Evolutionary conservation across 2,113 vertebrate genomes (phyloP).

Genomic region (Leuciscus idus): DNA sequence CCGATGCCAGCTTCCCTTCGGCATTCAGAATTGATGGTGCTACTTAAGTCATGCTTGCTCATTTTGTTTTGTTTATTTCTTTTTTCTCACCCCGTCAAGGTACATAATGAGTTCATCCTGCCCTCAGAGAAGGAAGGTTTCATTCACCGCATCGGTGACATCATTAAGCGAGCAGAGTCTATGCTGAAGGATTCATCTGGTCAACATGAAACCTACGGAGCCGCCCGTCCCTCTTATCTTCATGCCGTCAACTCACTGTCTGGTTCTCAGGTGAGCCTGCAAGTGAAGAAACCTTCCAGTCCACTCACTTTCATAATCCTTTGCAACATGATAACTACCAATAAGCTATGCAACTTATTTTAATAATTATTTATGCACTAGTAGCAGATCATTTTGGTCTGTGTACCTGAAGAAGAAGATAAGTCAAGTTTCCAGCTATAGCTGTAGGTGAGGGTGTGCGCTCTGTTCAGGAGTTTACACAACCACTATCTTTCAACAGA

Average conservation of each 20-base stretch:
- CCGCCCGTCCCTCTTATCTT: conserved; percentile 59
- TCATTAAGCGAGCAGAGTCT: conserved; percentile 91
- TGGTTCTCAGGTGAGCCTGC: conserved; percentile 72
- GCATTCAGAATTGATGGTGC: neutral
- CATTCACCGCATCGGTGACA: conserved; percentile 88
- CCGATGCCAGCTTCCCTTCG: neutral
- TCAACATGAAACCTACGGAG: conserved; percentile 60
- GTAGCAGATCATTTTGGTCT: neutral
- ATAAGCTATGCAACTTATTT: neutral
- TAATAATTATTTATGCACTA: neutral
- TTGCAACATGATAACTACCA: neutral
- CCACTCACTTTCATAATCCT: neutral
- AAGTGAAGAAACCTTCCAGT: neutral
- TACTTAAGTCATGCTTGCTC: neutral
- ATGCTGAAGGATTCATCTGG: conserved; percentile 81
- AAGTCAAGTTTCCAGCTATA: neutral
- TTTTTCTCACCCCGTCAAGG: conserved; percentile 70
- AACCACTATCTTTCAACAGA: neutral
- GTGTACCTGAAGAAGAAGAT: neutral
- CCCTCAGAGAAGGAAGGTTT: conserved; percentile 90
- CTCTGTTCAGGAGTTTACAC: neutral
- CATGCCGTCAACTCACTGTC: conserved; percentile 64
- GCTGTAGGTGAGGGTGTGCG: neutral
- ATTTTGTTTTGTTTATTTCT: neutral
- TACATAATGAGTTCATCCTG: conserved; percentile 95